Percentiles rank a stretch among this genome's conserved stretches.
phyloP scores from a whole-genome alignment of 53 echinoderm and acorn worm species.

The Crossaster papposus region DNA sequence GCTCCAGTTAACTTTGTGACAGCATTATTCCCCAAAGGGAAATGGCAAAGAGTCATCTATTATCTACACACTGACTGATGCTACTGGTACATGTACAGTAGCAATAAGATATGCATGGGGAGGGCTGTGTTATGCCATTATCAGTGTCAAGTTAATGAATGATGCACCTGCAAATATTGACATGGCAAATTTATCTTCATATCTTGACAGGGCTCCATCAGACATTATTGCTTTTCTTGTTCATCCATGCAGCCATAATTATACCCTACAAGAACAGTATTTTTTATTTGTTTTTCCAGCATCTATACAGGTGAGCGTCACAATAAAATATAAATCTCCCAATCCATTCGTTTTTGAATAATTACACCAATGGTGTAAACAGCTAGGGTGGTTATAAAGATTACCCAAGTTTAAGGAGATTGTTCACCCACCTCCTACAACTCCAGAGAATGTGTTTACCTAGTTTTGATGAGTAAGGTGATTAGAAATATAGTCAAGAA shows the following conservation, averaged over 20 bases:
- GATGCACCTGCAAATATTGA: not conserved
- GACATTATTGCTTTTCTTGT: not conserved
- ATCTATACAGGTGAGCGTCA: no score
- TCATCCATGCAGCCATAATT: not conserved
- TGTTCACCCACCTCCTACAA: no score
- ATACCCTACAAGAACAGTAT: not conserved
- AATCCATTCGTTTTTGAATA: no score
- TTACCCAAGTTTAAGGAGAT: no score
- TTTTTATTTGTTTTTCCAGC: no score
- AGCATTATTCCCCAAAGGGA: not conserved
- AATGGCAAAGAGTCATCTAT: not conserved
- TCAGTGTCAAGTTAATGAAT: constrained; percentile 8
- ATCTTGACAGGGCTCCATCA: not conserved
- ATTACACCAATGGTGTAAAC: no score
- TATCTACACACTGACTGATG: not conserved
- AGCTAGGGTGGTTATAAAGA: no score
- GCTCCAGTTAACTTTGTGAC: not conserved
- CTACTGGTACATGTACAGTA: not conserved
- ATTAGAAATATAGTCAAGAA: no score
- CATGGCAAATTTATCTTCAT: constrained; percentile 1
- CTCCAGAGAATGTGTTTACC: no score
- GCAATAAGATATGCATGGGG: no score
- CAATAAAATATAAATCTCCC: no score
- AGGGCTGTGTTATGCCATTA: not conserved
- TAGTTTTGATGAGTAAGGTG: no score